Percentiles rank a stretch among this genome's conserved stretches.
Conservation (phyloP, 1,140 invertebrate genomes). For the Papilio xuthus region DNA sequence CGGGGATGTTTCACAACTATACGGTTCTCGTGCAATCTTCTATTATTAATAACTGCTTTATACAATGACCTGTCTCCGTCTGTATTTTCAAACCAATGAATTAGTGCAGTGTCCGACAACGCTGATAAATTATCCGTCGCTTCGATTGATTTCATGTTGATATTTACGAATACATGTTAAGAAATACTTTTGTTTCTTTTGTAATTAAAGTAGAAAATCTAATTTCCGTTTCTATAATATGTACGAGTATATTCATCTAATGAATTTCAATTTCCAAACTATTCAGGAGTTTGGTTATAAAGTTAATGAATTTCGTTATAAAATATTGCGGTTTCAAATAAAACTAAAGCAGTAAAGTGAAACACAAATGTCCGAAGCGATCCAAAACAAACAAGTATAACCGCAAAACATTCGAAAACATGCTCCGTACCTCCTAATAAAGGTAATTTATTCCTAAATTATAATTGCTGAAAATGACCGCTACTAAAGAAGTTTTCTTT, state of each 20-base stretch:
- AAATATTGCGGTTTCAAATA: constrained; percentile 23
- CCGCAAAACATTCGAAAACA: constrained; percentile 64
- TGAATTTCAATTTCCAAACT: constrained; percentile 7
- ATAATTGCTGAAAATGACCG: constrained; percentile 55
- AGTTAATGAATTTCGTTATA: constrained; percentile 33
- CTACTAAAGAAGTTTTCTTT: constrained; percentile 1
- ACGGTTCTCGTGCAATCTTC: too few relatives aligned
- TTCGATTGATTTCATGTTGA: too few relatives aligned
- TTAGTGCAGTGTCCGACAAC: too few relatives aligned
- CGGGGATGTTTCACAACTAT: too few relatives aligned
- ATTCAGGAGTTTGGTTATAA: constrained; percentile 6
- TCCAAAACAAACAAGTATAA: constrained; percentile 52
- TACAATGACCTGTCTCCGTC: too few relatives aligned
- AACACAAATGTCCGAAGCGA: constrained; percentile 32
- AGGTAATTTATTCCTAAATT: constrained; percentile 69
- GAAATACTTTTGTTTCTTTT: too few relatives aligned
- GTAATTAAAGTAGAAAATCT: neutral
- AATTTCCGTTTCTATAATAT: neutral
- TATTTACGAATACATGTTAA: too few relatives aligned
- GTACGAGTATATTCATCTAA: neutral
- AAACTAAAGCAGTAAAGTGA: constrained; percentile 34
- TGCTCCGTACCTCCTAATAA: constrained; percentile 56
- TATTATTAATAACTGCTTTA: too few relatives aligned
- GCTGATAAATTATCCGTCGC: too few relatives aligned
- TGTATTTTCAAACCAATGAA: too few relatives aligned